Base-by-base conservation (phyloP, 1,140 invertebrate species). In the Telenomus remus region DNA sequence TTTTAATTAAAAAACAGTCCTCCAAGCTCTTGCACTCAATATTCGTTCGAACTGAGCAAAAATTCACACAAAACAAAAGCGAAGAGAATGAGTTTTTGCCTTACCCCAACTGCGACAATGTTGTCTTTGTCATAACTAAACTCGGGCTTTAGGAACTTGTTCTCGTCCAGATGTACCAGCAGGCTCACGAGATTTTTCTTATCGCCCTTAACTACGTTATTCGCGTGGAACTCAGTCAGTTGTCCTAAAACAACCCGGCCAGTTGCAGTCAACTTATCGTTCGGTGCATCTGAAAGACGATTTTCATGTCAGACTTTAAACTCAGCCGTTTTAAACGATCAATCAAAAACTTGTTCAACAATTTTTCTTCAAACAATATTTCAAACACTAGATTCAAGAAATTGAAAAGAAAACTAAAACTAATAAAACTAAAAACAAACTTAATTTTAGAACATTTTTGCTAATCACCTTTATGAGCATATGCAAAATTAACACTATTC, bases 141-240 rank as follows among this genome's bases (percentile, higher is more conserved):
- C 14, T 91, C 91, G 3, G 91, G 90, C 83, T 93, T 92, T 39
- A 94, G 81, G 76, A 93, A 92, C 78, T 94, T 91, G 9, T 90
- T 59, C 34, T 94, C 90, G 55, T 94, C 89, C 35, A 93, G 82
- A 44, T 76, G 66, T 15, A 78, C 44, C 86, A 74, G 34, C 0
- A 89, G 88, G 56, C 90, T 89, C 35, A 90, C 88, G 8, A 94
- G 82, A 74, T 91, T 87, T 43, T 91, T 89, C 84, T 92, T 92
- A 0, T 86, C 85, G 0, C 89, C 89, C 10, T 89, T 88, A 11
- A 90, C 85, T 10, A 89, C 78, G 59, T 87, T 76, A 66, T 92
- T 90, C 0, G 89, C 89, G 34, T 90, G 89, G 16, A 93, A 81
- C 66, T 93, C 92, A 0, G 92, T 89, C 15, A 92, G 86, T 79